Percentiles rank a stretch among this genome's conserved stretches.
phyloP scores from a whole-genome alignment of 1,140 invertebrate genomes.

The Caenorhabditis elegans region DNA sequence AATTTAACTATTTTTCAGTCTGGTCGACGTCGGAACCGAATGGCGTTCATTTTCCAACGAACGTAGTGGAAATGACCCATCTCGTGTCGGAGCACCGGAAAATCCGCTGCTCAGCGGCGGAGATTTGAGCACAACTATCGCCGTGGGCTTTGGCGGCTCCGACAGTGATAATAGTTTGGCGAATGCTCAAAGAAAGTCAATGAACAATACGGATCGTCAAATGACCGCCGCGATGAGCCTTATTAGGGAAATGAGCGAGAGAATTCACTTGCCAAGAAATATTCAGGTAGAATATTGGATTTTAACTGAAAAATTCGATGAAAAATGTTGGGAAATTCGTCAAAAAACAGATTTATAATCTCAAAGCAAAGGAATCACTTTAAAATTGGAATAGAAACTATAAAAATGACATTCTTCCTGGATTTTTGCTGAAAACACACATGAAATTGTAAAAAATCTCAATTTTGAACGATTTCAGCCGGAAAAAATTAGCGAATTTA shows the following conservation, averaged over 20 bases:
- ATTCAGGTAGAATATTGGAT: slow-evolving; percentile 38
- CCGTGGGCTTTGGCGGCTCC: slow-evolving; percentile 82
- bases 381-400: too few relatives aligned
- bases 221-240: slow-evolving; percentile 92
- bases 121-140: slow-evolving; percentile 95
- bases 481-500: too few relatives aligned
- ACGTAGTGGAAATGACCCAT: slow-evolving; percentile 91
- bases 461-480: too few relatives aligned
- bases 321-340: too few relatives aligned
- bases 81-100: slow-evolving; percentile 86
- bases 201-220: slow-evolving; percentile 75
- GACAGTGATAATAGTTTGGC: slow-evolving; percentile 61
- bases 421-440: too few relatives aligned
- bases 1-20: slow-evolving; percentile 71
- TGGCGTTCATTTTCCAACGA: slow-evolving; percentile 99
- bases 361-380: too few relatives aligned
- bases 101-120: slow-evolving; percentile 92
- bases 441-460: too few relatives aligned
- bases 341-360: too few relatives aligned
- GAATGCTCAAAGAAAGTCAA: slow-evolving; percentile 60
- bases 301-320: too few relatives aligned
- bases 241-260: slow-evolving; percentile 94
- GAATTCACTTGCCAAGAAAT: slow-evolving; percentile 86
- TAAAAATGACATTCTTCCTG: too few relatives aligned
- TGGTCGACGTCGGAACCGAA: slow-evolving; percentile 99